A percentile compares a stretch with the other conserved stretches of the same genome.
phyloP scores from a whole-genome alignment of 2,113 vertebrate genomes.

The Ploceus nigricollis region DNA sequence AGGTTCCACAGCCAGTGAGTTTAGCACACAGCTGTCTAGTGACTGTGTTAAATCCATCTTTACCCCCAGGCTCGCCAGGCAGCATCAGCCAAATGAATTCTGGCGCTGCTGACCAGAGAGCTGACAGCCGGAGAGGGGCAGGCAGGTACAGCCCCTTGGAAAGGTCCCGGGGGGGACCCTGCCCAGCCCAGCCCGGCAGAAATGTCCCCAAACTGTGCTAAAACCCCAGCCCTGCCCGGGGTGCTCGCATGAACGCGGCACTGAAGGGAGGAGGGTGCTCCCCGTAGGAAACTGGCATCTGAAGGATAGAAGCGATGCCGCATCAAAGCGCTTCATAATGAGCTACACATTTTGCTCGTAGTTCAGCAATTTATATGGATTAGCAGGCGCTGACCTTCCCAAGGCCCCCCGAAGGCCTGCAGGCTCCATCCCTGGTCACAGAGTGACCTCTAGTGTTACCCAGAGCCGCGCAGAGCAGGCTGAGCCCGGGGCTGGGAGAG shows the following conservation, averaged over 20 bases:
- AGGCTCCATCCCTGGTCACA: constrained; percentile 50
- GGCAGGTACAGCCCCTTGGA: not conserved
- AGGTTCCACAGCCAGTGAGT: not conserved
- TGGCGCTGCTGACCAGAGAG: not conserved
- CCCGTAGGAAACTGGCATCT: not conserved
- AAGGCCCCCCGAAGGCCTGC: not conserved
- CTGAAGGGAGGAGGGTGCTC: fast-evolving
- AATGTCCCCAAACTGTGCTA: not conserved
- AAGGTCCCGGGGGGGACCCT: not conserved
- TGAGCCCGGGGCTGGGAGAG: not conserved
- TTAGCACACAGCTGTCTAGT: not conserved
- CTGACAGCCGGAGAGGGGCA: not conserved
- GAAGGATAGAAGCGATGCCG: not conserved
- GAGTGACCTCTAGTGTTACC: constrained; percentile 78
- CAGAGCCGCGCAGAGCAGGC: not conserved
- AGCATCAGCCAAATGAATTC: constrained; percentile 19
- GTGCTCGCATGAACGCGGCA: not conserved
- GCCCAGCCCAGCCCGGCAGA: not conserved
- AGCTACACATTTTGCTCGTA: constrained; percentile 63
- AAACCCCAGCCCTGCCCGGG: not conserved
- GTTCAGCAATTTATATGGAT: constrained; percentile 61
- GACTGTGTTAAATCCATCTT: constrained; percentile 27
- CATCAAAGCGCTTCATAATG: constrained; percentile 62
- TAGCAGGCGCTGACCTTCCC: constrained; percentile 57
- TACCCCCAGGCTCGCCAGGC: not conserved